Base-by-base conservation (phyloP, 37 sponge, comb jelly and placozoan genomes). In the Halisarca cf. caerulea region DNA sequence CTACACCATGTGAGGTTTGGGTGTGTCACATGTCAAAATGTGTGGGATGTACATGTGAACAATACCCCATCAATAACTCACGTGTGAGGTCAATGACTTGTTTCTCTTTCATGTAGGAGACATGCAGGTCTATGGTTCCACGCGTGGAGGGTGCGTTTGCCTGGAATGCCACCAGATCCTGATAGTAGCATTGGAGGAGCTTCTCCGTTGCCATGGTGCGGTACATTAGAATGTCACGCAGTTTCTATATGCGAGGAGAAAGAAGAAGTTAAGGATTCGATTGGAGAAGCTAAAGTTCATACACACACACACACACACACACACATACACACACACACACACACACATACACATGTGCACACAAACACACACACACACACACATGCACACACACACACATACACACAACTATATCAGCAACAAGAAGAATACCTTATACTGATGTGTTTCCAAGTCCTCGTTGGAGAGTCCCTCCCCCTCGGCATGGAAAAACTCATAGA, bases 41-140 rank as follows among this genome's bases (percentile, higher is more conserved):
- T n/a, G n/a, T n/a, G n/a, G n/a, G n/a, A n/a, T n/a, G n/a, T n/a
- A n/a, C n/a, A n/a, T 47, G 51, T 47, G 51, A 6, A 47, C 11
- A 11, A 14, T 47, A 11, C 9, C 51, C 6, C 51, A 47, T 11
- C 7, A 15, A 28, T 62, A 23, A 20, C 64, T 43, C 24, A 74
- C 77, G 41, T 74, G 1, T 40, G 6, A 74, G 42, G 1, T 74
- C 77, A 33, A 74, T 37, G 24, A n/a, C 25, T 7, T 74, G 77
- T 40, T 43, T 74, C 77, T 74, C 77, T 6, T 41, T 74, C 25
- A 41, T 74, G 77, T 74, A 74, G 24, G 25, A 21, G 42, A 74
- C 44, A 23, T 21, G 38, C 21, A 74, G 24, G 1, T 3, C 41
- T 42, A 74, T 4, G 45, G 77, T 44, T 6, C 43, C 77, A 33